Base-by-base conservation (phyloP, 2,797 vertebrate genomes). In the Spea hammondii region DNA sequence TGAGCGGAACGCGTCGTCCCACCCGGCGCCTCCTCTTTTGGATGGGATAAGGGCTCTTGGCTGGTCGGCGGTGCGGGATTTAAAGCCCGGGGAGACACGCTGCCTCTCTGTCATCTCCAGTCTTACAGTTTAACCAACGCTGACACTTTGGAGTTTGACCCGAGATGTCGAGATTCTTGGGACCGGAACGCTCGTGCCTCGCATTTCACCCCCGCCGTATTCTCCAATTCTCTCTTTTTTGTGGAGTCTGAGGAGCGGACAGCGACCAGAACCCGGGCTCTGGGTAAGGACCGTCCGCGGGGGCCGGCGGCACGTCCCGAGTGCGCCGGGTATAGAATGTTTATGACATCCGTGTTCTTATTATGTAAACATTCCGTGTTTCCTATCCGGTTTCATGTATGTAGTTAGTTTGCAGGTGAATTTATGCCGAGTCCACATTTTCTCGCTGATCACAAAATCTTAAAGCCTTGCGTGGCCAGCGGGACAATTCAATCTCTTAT, bases 101-200 rank as follows among this genome's bases (percentile, higher is more conserved):
- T 14, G 50, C 48, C 70, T 65, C 14, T 53, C 48, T n/a, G 6
- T 4, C 84, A 84, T 84, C 86, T 70, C 81, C 65, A 45, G 67
- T 83, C 66, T 76, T 83, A 80, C 74, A 68, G 76, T 65, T 47
- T 50, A 53, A 84, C 80, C 55, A 60, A 2, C 9, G 66, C 72
- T 83, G 76, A 85, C 80, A 82, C 85, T n/a, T 84, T 90, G 89
- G 89, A 90, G 84, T 90, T 90, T 90, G 89, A 89, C 86, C 88
- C 79, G 71, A 79, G 86, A 89, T 86, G 88, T 83, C 76, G 84
- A 80, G 82, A 83, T 17, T 17, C 17, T 17, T 17, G 17, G 17
- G 17, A 17, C 17, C 17, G 17, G 17, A 17, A 17, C 17, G 17
- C 17, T 17, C 17, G 74, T 79, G 75, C n/a, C 76, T 51, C 78